Percentiles rank a stretch among this genome's conserved stretches.
Evolutionary conservation across 2,888 invertebrate genomes (phyloP).

Genomic region (Hyles lineata): DNA sequence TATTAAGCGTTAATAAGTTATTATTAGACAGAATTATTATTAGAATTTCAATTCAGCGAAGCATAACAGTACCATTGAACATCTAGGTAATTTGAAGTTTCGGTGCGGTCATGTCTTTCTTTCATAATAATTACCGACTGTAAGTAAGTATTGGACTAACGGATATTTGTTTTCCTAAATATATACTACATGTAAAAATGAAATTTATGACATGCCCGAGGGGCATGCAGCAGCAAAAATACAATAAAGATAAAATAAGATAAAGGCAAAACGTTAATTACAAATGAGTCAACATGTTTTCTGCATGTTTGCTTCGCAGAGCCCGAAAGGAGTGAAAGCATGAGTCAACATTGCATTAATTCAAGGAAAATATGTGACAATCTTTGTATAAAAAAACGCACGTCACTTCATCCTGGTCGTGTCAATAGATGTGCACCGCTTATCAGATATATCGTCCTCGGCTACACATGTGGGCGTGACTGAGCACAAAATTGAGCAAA

Average conservation of each 20-base stretch:
- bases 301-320: background rate
- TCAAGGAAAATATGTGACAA: background rate
- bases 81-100: too few species aligned
- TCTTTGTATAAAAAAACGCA: background rate
- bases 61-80: too few species aligned
- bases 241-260: background rate
- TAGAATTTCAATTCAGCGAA: too few species aligned
- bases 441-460: conserved; percentile 25
- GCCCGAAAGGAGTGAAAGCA: conserved; percentile 7
- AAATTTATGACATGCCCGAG: too few species aligned
- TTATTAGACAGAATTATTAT: background rate
- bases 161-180: too few species aligned
- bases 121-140: too few species aligned
- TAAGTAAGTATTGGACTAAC: too few species aligned
- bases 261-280: conserved; percentile 27
- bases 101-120: too few species aligned
- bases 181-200: too few species aligned
- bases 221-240: background rate
- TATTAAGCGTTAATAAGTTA: background rate
- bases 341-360: background rate
- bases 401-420: background rate
- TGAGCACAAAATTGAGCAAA: conserved; percentile 30
- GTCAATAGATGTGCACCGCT: conserved; percentile 9
- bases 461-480: conserved; percentile 28
- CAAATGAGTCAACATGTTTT: background rate